Conservation (phyloP, 2,888 invertebrate species). For the Mylabris sibirica region DNA sequence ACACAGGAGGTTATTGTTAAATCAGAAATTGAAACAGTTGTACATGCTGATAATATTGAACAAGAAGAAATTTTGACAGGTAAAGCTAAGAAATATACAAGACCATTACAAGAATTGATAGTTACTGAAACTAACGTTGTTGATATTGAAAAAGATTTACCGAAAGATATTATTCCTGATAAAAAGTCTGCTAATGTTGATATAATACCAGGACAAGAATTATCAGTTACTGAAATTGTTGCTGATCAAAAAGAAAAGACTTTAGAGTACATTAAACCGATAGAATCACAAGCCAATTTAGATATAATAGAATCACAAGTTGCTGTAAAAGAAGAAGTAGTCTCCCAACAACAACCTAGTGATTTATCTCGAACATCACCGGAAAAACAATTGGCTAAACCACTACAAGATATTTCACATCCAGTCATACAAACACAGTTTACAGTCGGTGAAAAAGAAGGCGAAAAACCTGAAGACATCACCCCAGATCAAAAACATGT, state of each 20-base stretch:
- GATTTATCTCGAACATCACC: constrained; percentile 60
- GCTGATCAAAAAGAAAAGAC: constrained; percentile 64
- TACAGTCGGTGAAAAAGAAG: constrained; percentile 65
- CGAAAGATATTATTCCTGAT: constrained; percentile 64
- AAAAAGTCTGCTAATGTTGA: constrained; percentile 65
- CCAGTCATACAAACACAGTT: constrained; percentile 62
- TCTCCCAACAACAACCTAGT: constrained; percentile 60
- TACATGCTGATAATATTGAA: constrained; percentile 60
- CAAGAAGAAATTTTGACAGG: constrained; percentile 60
- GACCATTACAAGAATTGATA: constrained; percentile 63
- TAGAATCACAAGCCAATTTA: constrained; percentile 64
- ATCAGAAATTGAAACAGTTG: constrained; percentile 61
- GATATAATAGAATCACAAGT: constrained; percentile 65
- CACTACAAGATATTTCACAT: constrained; percentile 61
- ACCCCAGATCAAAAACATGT: constrained; percentile 66
- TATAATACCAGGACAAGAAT: constrained; percentile 67
- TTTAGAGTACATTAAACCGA: constrained; percentile 58
- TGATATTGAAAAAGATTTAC: constrained; percentile 64
- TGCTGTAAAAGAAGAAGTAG: constrained; percentile 62
- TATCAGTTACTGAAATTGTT: constrained; percentile 69
- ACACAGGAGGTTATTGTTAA: constrained; percentile 62
- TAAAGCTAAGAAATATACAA: constrained; percentile 62
- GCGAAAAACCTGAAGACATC: constrained; percentile 57
- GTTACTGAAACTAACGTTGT: constrained; percentile 64
- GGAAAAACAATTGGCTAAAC: constrained; percentile 58